Conservation (phyloP, 2,113 vertebrate species). For the Setophaga coronata region DNA sequence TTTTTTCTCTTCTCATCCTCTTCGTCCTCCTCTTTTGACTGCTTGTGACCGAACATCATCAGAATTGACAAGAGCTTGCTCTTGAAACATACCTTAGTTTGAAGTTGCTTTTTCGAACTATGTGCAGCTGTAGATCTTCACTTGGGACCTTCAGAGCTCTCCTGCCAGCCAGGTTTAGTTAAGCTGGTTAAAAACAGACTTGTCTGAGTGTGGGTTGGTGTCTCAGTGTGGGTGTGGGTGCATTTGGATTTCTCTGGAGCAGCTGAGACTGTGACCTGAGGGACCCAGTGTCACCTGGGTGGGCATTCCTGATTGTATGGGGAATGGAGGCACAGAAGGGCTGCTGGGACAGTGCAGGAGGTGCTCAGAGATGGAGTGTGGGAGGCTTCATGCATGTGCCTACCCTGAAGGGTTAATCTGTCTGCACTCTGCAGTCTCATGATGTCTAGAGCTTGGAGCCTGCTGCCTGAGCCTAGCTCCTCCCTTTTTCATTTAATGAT, state of each 20-base stretch:
- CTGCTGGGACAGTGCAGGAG: not conserved
- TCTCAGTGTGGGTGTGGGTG: not conserved
- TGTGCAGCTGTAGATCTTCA: not conserved
- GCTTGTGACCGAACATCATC: not conserved
- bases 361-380: not conserved
- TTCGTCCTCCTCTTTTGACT: not conserved
- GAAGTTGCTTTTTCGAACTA: not conserved
- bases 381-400: not conserved
- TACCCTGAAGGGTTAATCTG: not conserved
- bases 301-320: not conserved
- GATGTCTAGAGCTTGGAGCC: not conserved
- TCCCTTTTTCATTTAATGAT: constrained; percentile 29
- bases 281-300: not conserved
- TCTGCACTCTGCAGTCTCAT: not conserved
- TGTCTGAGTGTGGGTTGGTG: fast-evolving
- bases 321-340: not conserved
- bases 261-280: not conserved
- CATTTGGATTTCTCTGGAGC: not conserved
- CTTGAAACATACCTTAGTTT: not conserved
- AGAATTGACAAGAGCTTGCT: not conserved
- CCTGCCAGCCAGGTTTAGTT: not conserved
- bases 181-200: not conserved
- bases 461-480: not conserved
- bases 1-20: not conserved
- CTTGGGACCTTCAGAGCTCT: not conserved